Evolutionary conservation across 2,797 vertebrate genomes (phyloP), one percentile per base, ranked within the genome.

Genomic region (Capromys pilorides): DNA sequence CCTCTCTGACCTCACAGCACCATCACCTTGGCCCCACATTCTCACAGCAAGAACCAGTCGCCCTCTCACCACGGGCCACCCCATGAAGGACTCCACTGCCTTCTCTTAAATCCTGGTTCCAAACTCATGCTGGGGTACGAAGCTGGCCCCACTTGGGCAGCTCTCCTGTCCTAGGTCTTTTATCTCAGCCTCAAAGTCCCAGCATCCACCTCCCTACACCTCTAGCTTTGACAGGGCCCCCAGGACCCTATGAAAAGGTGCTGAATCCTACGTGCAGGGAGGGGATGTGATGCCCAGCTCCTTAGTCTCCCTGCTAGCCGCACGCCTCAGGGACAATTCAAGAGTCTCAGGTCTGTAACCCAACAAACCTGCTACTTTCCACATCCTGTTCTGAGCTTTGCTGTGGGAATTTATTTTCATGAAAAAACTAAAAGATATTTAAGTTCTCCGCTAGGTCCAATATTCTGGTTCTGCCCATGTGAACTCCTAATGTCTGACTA

Each of bases 101-200:
- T 59, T 93, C 86, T 67, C 77, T 51, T 57, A 94, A 86, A 62
- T 78, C 57, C 33, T n/a, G 64, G 67, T 59, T 77, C 61, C 54
- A 77, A 59, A 73, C 84, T 66, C n/a, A 86, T 49, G 5, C 0
- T 33, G 71, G 62, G 49, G 24, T 36, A 13, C 26, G 19, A 45
- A 41, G 19, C 19, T 16, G 54, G 90, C 75, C 75, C 39, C 26
- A 18, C 9, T 7, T 6, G 9, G 64, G 14, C 6, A 10, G 41
- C 33, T n/a, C 22, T 36, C 16, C 31, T n/a, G 79, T 59, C 59
- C 24, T 21, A 41, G 64, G 10, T 26, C 16, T 67, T 69, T 75
- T 0, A 71, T 82, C 16, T 39, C 85, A 82, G 49, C 39, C 84
- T 57, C 45, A 16, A 80, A 49, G 13, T 77, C 71, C 77, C 57